Evolutionary conservation across 2,888 invertebrate species (phyloP).

Genomic region (Drosophila eohydei): DNA sequence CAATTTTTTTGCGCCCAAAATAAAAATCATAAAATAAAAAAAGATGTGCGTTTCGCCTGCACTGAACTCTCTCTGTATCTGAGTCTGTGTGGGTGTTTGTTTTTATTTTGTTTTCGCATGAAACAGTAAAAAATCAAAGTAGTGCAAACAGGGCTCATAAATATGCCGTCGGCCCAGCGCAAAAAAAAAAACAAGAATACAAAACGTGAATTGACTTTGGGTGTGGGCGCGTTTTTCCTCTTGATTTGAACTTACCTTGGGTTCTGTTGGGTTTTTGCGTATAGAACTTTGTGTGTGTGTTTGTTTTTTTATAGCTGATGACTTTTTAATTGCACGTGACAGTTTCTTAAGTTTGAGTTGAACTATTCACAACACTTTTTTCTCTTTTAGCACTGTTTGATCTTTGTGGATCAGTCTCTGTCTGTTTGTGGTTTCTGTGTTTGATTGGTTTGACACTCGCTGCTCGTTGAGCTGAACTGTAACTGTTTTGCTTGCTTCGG

Average conservation of each 20-base stretch:
- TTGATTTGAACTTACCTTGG: conserved; percentile 67
- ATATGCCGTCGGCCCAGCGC: conserved; percentile 60
- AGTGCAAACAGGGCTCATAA: conserved; percentile 74
- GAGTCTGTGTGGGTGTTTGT: conserved; percentile 10
- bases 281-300: conserved; percentile 17
- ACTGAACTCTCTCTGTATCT: conserved; percentile 4
- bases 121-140: conserved; percentile 80
- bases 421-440: conserved; percentile 15
- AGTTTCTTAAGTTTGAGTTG: conserved; percentile 19
- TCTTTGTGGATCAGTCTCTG: conserved; percentile 52
- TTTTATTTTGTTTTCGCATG: conserved; percentile 54
- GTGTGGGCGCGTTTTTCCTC: conserved; percentile 53
- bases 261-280: conserved; percentile 35
- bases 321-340: conserved; percentile 69
- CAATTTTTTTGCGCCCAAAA: conserved; percentile 52
- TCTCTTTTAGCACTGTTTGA: conserved; percentile 41
- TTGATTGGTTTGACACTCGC: conserved; percentile 16
- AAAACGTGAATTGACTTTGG: conserved; percentile 59
- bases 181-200: conserved; percentile 8
- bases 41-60: conserved; percentile 28
- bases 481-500: conserved; percentile 16
- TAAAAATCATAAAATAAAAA: conserved; percentile 50
- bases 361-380: conserved; percentile 42
- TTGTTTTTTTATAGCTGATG: conserved; percentile 51
- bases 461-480: not conserved